Conservation (phyloP, 2,888 invertebrate genomes). For the Heteromurus nitidus region DNA sequence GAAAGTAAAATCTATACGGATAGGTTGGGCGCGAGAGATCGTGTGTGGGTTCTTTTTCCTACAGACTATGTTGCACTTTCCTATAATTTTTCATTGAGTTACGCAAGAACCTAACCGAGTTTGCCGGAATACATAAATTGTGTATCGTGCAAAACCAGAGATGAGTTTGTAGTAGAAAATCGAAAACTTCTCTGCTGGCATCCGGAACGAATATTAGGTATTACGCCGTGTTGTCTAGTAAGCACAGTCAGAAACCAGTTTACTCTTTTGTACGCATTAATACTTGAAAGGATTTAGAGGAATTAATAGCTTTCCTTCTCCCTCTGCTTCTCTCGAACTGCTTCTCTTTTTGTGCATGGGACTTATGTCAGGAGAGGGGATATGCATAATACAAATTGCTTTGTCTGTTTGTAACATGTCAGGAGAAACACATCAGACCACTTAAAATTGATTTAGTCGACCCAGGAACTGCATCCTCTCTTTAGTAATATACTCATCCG, state of each 20-base stretch:
- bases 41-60: no score
- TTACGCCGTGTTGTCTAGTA: no score
- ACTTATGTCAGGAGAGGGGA: not conserved
- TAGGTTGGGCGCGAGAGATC: no score
- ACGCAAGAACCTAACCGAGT: no score
- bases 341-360: not conserved
- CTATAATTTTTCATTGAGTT: no score
- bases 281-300: conserved; percentile 9
- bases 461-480: conserved; percentile 13
- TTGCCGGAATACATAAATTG: no score
- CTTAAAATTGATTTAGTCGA: conserved; percentile 34
- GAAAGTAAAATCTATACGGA: no score
- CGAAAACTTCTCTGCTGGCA: no score
- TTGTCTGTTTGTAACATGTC: not conserved
- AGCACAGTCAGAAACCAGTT: conserved; percentile 1
- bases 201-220: no score
- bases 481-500: not conserved
- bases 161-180: no score
- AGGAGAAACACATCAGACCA: conserved; percentile 5
- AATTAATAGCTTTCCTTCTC: conserved; percentile 16
- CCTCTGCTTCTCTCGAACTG: not conserved
- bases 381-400: conserved; percentile 2
- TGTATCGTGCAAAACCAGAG: no score
- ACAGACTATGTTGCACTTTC: no score
- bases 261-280: not conserved